Base-by-base conservation (phyloP, 2,888 invertebrate genomes). In the Aporophyla nigra region DNA sequence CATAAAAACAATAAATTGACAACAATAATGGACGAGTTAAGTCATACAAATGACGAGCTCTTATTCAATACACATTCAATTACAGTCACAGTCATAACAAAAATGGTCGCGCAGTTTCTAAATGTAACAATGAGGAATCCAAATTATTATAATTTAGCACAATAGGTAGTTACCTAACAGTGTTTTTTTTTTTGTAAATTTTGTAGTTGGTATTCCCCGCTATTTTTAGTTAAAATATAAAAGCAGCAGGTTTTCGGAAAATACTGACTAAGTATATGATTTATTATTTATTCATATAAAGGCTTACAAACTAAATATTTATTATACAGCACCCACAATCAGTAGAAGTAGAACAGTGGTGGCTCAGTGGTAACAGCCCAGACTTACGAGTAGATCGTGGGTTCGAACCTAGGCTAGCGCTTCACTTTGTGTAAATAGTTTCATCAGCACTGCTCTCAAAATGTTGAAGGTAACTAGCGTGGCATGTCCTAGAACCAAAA, bases 11-110 rank as follows among this genome's bases (percentile, higher is more conserved):
- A 33, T 46, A 27, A 51, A 46, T 72, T 56, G 19, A 21, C 43
- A 74, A 62, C 46, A 74, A 62, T 54, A 24, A 49, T 62, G 62
- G 10, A 33, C 72, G 46, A 33, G 27, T 53, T 53, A 71, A 71
- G 14, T 46, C 27, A 33, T 33, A 14, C n/a, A 61, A 61, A 74
- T 74, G 61, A 21, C 58, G 27, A 40, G 27, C 27, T 21, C 58
- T 24, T 59, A 71, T 71, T 71, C 53, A 27, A 61, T 71, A 72
- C 61, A 33, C 53, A 62, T 54, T 72, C 33, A 62, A 62, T 72
- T 72, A 43, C 10, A 21, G n/a, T 24, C 16, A 71, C 43, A 71
- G 27, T 59, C n/a, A 33, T 24, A 54, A 54, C 6, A 68, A 43
- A 67, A 40, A 53, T 27, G 9, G 19, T 53, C 46, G 27, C 19